Evolutionary conservation across 1,140 invertebrate species (phyloP).

Genomic region (Wiebesia pumilae): DNA sequence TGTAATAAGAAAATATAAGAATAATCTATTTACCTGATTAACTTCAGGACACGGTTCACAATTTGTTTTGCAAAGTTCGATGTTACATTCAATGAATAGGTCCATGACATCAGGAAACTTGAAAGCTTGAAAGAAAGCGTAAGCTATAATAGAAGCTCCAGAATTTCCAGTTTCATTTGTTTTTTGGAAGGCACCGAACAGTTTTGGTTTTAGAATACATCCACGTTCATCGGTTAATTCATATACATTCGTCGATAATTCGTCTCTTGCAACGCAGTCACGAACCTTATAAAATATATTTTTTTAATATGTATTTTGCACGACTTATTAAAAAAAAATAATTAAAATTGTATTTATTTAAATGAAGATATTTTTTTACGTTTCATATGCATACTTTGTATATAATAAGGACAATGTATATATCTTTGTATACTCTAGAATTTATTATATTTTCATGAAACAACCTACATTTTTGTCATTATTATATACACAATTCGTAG

Average conservation of each 20-base stretch:
- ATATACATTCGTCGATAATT: conserved; percentile 79
- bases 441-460: no score
- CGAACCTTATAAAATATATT: conserved; percentile 73
- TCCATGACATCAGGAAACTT: conserved; percentile 93
- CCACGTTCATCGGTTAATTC: conserved; percentile 85
- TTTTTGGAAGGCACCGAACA: conserved; percentile 88
- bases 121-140: conserved; percentile 88
- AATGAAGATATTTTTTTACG: no score
- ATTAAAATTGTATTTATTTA: no score
- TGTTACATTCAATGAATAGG: conserved; percentile 88
- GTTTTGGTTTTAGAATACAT: conserved; percentile 87
- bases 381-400: no score
- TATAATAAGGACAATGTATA: no score
- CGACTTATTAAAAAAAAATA: no score
- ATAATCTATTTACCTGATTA: conserved; percentile 73
- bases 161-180: conserved; percentile 83
- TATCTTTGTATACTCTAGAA: no score
- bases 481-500: no score
- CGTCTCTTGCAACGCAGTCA: conserved; percentile 85
- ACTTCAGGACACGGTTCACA: conserved; percentile 84
- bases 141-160: conserved; percentile 86
- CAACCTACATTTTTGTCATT: no score
- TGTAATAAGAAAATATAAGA: no score
- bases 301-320: no score
- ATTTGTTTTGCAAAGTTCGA: conserved; percentile 88